Base-by-base conservation (phyloP, 2,888 invertebrate genomes). In the Chesias legatella region DNA sequence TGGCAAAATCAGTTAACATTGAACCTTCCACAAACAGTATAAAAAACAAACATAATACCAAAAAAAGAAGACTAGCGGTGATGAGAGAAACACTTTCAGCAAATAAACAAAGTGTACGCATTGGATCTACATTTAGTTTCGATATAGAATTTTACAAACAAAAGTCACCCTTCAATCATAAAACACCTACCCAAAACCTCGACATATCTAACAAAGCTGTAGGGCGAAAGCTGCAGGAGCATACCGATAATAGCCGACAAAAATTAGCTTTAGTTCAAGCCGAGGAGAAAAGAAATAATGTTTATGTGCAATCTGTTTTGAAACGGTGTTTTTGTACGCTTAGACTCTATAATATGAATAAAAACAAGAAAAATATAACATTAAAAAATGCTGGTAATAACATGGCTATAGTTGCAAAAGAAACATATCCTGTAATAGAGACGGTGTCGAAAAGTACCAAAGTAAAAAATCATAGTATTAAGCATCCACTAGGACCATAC, bases 261-360 rank as follows among this genome's bases (percentile, higher is more conserved):
- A 22, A 26, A 22, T 10, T 24, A 13, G 27, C 32, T 7, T 10
- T 11, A 7, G 29, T 10, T 30, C 30, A 34, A 31, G 10, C 10
- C 1, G 13, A 26, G 7, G 23, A 17, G n/a, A 33, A 24, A 17
- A 20, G 22, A 1, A 26, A 26, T n/a, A 10, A 20, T 3, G 21
- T 20, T 1, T 13, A 21, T 3, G 10, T 7, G 24, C 32, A 28
- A 21, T 25, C 33, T n/a, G 10, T 10, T 24, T 24, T 33, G 20
- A 59, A 60, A 39, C 37, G 43, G 13, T 58, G 60, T 48, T 56
- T 56, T 31, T 60, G 62, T 31, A 53, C 60, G 13, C 38, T 57
- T 25, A 59, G 56, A 21, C 33, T 56, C 10, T 48, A 51, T 40
- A 54, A 49, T 33, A 28, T 26, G 10, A 35, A 28, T 28, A 33